Percentiles rank a stretch among this genome's conserved stretches.
Conservation (phyloP, 2,888 invertebrate genomes). For the Xestia sexstrigata region DNA sequence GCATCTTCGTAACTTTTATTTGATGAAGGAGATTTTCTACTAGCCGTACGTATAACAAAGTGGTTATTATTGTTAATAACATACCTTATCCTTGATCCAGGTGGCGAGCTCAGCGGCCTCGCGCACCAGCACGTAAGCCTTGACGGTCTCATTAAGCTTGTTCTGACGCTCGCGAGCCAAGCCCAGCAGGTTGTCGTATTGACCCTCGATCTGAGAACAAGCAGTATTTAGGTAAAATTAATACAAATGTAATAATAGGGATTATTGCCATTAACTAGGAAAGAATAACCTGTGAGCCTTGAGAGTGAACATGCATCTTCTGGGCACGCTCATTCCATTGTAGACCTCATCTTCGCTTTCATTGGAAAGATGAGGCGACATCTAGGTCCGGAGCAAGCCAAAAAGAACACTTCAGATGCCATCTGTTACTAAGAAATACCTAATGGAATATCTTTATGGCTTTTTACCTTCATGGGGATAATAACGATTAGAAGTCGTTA, state of each 20-base stretch:
- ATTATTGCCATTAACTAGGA: not conserved
- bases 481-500: not conserved
- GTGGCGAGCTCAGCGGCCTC: conserved; percentile 99
- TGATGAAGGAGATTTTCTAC: not conserved
- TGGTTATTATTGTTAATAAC: not conserved
- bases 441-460: too few species aligned
- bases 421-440: too few species aligned
- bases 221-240: not conserved
- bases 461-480: too few species aligned
- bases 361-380: not conserved
- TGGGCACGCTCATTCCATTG: not conserved
- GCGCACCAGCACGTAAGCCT: conserved; percentile 99
- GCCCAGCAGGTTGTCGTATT: conserved; percentile 97
- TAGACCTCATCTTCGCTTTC: not conserved
- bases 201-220: conserved; percentile 95
- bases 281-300: not conserved
- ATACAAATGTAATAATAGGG: not conserved
- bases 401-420: too few species aligned
- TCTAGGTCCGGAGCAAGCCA: not conserved
- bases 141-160: conserved; percentile 99
- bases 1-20: not conserved
- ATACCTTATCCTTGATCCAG: conserved; percentile 99
- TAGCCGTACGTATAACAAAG: not conserved
- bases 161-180: conserved; percentile 97
- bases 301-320: not conserved